phyloP scores from a whole-genome alignment of 2,797 vertebrate species.

The Otus scops region DNA sequence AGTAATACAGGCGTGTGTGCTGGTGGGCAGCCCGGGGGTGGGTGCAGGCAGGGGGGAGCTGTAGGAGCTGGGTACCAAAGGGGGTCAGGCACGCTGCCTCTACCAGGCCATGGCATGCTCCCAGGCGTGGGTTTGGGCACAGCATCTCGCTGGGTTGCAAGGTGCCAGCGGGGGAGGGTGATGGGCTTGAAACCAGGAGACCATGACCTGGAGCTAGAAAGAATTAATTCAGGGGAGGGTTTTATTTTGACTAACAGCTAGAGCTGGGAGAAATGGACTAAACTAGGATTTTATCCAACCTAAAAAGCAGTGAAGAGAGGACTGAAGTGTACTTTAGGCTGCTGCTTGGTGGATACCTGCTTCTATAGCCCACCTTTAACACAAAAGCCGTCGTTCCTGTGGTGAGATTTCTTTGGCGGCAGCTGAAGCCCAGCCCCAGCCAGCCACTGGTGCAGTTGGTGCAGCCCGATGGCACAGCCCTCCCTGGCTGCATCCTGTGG shows the following conservation, averaged over 20 bases:
- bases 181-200: not conserved
- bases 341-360: not conserved
- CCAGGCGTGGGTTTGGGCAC: not conserved
- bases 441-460: not conserved
- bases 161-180: not conserved
- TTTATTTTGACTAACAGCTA: not conserved
- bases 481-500: not conserved
- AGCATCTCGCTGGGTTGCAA: not conserved
- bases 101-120: accelerated
- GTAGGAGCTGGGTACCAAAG: not conserved
- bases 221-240: not conserved
- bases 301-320: not conserved
- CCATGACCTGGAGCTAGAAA: not conserved
- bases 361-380: not conserved
- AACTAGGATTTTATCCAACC: not conserved
- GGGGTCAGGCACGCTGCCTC: not conserved
- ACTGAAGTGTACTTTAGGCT: not conserved
- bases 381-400: not conserved
- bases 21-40: accelerated
- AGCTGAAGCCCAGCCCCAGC: not conserved
- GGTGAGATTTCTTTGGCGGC: not conserved
- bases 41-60: accelerated
- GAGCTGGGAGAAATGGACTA: not conserved
- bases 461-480: not conserved
- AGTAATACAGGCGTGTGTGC: accelerated